Conservation (phyloP, 2,888 invertebrate species). For the Tenthredo amoena region DNA sequence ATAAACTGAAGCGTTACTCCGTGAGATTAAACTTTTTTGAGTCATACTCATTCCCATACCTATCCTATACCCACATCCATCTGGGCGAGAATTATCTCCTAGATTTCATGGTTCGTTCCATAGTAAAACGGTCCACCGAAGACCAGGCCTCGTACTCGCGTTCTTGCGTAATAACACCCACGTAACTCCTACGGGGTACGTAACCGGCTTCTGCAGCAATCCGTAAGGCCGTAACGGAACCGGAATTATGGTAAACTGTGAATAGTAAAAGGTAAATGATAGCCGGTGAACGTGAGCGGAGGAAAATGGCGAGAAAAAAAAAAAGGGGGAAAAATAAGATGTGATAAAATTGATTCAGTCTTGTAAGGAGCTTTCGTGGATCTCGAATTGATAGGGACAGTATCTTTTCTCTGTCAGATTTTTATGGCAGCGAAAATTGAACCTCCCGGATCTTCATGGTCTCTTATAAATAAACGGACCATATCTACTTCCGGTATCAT, state of each 20-base stretch:
- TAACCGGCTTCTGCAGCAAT: constrained; percentile 9
- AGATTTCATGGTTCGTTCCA: not conserved
- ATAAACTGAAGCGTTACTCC: not conserved
- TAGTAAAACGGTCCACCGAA: not conserved
- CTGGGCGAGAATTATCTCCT: not conserved
- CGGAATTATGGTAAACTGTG: constrained; percentile 41
- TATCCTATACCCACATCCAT: not conserved
- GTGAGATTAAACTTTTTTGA: not conserved
- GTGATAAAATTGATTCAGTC: too few relatives aligned
- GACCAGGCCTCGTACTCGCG: constrained; percentile 6
- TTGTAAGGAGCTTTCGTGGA: not conserved
- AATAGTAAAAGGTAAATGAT: constrained; percentile 2
- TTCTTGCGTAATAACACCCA: constrained; percentile 42
- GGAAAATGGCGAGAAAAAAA: not conserved
- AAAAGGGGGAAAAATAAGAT: not conserved
- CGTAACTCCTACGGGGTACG: constrained; percentile 45
- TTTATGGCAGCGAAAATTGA: not conserved
- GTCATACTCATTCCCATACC: not conserved
- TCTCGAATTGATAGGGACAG: not conserved
- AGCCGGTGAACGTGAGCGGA: not conserved
- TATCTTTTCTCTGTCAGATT: too few relatives aligned
- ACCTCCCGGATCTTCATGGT: not conserved
- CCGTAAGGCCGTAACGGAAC: constrained; percentile 16
- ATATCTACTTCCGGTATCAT: not conserved
- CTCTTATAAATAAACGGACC: not conserved